phyloP scores from a whole-genome alignment of 2,888 invertebrate genomes.

The Ecliptopera silaceata region DNA sequence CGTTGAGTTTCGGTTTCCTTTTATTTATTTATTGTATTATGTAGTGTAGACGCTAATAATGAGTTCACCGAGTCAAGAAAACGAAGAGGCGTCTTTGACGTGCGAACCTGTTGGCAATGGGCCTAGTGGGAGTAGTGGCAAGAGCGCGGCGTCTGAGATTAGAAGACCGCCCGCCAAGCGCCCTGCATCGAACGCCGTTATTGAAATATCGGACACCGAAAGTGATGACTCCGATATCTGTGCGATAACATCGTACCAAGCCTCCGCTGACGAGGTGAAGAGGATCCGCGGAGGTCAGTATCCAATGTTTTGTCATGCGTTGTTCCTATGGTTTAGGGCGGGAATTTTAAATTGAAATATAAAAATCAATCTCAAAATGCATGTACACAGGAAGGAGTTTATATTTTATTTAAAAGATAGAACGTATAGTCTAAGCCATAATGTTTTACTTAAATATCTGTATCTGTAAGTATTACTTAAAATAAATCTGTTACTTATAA shows the following conservation, averaged over 20 bases:
- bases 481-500: too few relatives aligned
- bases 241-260: constrained; percentile 77
- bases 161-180: constrained; percentile 74
- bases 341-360: constrained; percentile 51
- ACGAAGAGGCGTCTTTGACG: constrained; percentile 65
- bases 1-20: constrained; percentile 68
- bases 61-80: constrained; percentile 72
- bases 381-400: too few relatives aligned
- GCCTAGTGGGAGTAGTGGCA: constrained; percentile 42
- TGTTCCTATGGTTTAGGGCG: constrained; percentile 51
- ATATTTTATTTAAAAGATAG: too few relatives aligned
- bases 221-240: constrained; percentile 80
- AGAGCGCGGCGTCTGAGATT: constrained; percentile 42
- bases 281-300: constrained; percentile 73
- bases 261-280: constrained; percentile 77
- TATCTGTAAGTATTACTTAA: too few relatives aligned
- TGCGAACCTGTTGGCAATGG: constrained; percentile 46
- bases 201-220: constrained; percentile 77
- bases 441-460: too few relatives aligned
- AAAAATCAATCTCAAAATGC: too few relatives aligned
- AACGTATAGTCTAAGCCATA: too few relatives aligned
- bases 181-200: constrained; percentile 61
- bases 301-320: constrained; percentile 27
- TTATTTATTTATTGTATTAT: constrained; percentile 73
- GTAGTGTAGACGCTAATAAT: constrained; percentile 66